Evolutionary conservation across 2,888 invertebrate genomes (phyloP).

Genomic region (Eupithecia subfuscata): DNA sequence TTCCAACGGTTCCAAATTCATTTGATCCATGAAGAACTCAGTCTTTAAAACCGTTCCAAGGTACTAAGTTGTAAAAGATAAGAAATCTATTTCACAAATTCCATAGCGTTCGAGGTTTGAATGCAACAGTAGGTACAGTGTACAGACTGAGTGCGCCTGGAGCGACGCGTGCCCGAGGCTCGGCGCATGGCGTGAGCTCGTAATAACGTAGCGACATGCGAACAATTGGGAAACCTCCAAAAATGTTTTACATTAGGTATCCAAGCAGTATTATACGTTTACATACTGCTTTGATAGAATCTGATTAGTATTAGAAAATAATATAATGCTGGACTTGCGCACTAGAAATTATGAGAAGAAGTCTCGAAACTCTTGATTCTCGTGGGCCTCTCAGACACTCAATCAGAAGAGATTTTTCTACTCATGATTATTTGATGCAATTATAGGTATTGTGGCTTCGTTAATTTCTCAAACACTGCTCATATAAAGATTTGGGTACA

Average conservation of each 20-base stretch:
- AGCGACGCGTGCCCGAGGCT: slow-evolving; percentile 7
- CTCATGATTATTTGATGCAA: background rate
- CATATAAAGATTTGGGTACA: background rate
- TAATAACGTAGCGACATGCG: background rate
- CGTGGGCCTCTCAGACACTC: background rate
- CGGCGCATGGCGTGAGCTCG: slow-evolving; percentile 1
- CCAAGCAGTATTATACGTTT: background rate
- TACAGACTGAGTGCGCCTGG: background rate
- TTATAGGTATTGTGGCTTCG: background rate
- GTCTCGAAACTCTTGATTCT: background rate
- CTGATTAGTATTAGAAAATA: background rate
- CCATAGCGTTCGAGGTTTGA: background rate
- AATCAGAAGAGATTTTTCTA: background rate
- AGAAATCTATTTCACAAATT: background rate
- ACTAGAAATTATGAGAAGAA: background rate
- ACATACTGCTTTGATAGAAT: background rate
- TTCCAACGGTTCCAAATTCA: background rate
- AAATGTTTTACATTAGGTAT: background rate
- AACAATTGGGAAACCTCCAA: background rate
- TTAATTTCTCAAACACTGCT: background rate
- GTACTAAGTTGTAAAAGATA: background rate
- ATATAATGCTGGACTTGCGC: background rate
- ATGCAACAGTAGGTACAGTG: slow-evolving; percentile 7
- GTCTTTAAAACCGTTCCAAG: background rate
- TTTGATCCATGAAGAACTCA: background rate